Evolutionary conservation across 2,888 invertebrate species (phyloP), one percentile per base, ranked within the genome.

Genomic region (Candidula unifasciata): DNA sequence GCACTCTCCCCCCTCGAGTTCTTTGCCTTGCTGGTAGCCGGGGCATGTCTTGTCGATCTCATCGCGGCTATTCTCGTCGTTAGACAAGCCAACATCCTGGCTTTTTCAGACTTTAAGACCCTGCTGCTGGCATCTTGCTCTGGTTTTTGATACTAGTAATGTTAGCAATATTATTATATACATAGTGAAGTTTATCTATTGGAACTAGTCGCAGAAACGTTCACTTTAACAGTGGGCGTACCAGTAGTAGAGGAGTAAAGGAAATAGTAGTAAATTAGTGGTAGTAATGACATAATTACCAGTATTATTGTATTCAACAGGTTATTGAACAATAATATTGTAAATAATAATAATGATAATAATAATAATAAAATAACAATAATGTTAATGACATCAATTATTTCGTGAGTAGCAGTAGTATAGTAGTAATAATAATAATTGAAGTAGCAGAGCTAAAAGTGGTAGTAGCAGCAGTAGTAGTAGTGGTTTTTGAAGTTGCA

Each of bases 231-330:
- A 13, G 44, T 44, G 44, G 44, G 6, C 8, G 44, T 44, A 1
- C 8, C 13, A 1, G 44, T 44, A 44, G 44, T 44, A 44, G 44
- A 44, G 44, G 6, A 44, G 44, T 44, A 44, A 13, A 10, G 13
- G 44, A 10, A 44, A 13, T 44, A 44, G 44, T 44, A 44, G 44
- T 44, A 44, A 13, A n/a, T n/a, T 44, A 44, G 44, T 44, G 10
- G 44, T 44, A 44, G 44, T 44, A 44, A 10, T 64, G 64, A 66
- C 54, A 80, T 71, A 74, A 82, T 78, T 83, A 80, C 37, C 33
- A 60, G 35, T 78, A 74, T 52, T 30, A 82, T 66, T 82, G 82
- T 52, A n/a, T n/a, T n/a, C n/a, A n/a, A n/a, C n/a, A n/a, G n/a
- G n/a, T n/a, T n/a, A n/a, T n/a, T n/a, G n/a, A n/a, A n/a, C n/a